Conservation (phyloP, 2,888 invertebrate genomes). For the Xestobium rufovillosum region DNA sequence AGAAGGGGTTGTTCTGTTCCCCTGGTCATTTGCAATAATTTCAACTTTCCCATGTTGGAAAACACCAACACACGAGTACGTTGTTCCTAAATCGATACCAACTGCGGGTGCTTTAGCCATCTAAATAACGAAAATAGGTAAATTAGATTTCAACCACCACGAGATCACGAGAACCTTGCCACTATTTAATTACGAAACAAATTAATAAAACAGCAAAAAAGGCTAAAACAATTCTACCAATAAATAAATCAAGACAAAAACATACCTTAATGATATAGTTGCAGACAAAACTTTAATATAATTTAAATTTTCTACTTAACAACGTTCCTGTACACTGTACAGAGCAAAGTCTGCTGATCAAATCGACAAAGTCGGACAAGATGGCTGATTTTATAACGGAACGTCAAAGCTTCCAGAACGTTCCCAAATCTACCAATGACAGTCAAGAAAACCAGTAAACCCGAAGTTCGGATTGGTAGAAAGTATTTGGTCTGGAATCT, state of each 20-base stretch:
- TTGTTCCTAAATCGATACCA: conserved; percentile 95
- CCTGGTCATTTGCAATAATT: conserved; percentile 86
- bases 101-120: conserved; percentile 76
- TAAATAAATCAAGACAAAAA: conserved; percentile 12
- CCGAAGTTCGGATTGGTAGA: conserved; percentile 22
- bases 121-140: conserved; percentile 34
- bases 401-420: conserved; percentile 37
- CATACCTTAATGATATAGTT: conserved; percentile 28
- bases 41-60: conserved; percentile 89
- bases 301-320: conserved; percentile 28
- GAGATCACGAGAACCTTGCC: not conserved
- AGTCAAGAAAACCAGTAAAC: conserved; percentile 12
- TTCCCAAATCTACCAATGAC: conserved; percentile 34
- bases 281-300: conserved; percentile 36
- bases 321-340: conserved; percentile 11
- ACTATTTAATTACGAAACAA: not conserved
- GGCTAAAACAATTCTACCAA: too few species aligned
- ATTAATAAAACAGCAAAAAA: too few species aligned
- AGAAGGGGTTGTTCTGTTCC: conserved; percentile 80
- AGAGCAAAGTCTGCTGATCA: conserved; percentile 28
- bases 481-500: conserved; percentile 6
- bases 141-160: not conserved
- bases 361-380: conserved; percentile 31
- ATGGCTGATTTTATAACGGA: conserved; percentile 39
- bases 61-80: conserved; percentile 90